Percentiles rank a stretch among this genome's conserved stretches.
phyloP scores from a whole-genome alignment of 1,140 invertebrate genomes.

The Phocides pigmalion region DNA sequence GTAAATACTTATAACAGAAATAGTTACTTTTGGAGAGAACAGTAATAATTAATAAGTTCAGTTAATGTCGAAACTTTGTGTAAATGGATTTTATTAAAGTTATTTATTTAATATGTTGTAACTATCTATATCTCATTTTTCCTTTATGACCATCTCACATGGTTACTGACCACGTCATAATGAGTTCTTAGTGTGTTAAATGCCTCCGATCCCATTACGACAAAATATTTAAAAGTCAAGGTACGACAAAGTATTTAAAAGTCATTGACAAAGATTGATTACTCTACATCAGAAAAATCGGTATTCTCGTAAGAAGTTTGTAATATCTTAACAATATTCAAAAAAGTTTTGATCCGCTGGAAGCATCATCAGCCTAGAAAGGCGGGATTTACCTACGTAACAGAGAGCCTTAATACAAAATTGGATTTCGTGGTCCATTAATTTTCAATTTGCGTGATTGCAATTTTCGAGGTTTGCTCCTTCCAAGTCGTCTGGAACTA shows the following conservation, averaged over 20 bases:
- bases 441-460: conserved; percentile 82
- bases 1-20: too few species aligned
- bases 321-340: conserved; percentile 30
- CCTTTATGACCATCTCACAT: too few species aligned
- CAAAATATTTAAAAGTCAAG: too few species aligned
- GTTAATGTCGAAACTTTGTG: too few species aligned
- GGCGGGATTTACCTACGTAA: conserved; percentile 49
- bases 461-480: conserved; percentile 77
- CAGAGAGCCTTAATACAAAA: conserved; percentile 76
- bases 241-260: not conserved
- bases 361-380: conserved; percentile 38
- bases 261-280: conserved; percentile 9
- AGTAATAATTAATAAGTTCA: too few species aligned
- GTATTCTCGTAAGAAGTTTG: conserved; percentile 18
- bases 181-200: too few species aligned
- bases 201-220: too few species aligned
- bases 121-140: too few species aligned
- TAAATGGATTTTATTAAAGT: too few species aligned
- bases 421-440: conserved; percentile 80
- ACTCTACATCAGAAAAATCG: not conserved
- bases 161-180: too few species aligned
- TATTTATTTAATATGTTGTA: too few species aligned
- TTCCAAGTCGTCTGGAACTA: conserved; percentile 52
- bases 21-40: too few species aligned
- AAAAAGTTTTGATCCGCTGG: conserved; percentile 56